Percentiles rank a stretch among this genome's conserved stretches.
Conservation (phyloP, 2,888 invertebrate genomes). For the Cryptus viduatorius region DNA sequence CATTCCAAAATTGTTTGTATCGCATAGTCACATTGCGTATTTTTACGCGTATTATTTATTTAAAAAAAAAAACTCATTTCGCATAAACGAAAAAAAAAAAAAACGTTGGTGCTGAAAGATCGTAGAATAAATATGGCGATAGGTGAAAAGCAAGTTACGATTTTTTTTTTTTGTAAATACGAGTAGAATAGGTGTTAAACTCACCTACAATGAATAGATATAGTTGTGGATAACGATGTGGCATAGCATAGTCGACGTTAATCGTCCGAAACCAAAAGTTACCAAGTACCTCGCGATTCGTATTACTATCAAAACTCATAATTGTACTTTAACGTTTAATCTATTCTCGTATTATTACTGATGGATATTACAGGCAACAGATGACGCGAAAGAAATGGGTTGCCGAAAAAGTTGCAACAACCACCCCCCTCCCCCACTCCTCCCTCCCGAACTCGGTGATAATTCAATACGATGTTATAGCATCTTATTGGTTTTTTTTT, state of each 20-base stretch:
- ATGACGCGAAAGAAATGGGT: not conserved
- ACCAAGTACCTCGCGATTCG: conserved; percentile 74
- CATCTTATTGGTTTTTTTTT: not conserved
- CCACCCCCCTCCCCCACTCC: not conserved
- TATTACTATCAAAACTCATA: conserved; percentile 59
- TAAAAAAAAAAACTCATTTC: not conserved
- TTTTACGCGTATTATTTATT: conserved; percentile 11
- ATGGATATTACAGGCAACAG: conserved; percentile 26
- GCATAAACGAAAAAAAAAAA: not conserved
- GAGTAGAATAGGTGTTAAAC: conserved; percentile 11
- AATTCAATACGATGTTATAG: conserved; percentile 14
- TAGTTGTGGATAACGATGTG: conserved; percentile 18
- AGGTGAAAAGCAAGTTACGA: conserved; percentile 35
- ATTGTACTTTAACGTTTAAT: conserved; percentile 33
- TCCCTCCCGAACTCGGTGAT: conserved; percentile 7
- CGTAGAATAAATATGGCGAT: conserved; percentile 23
- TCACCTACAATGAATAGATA: conserved; percentile 16
- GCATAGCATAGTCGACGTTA: conserved; percentile 52
- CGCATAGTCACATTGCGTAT: not conserved
- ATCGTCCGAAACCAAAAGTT: conserved; percentile 73
- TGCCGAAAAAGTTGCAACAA: conserved; percentile 11
- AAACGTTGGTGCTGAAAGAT: conserved; percentile 39
- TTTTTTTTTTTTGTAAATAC: conserved; percentile 50
- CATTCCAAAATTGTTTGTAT: not conserved
- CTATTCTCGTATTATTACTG: conserved; percentile 46